Conservation (phyloP, 92 coral and sea anemone genomes). For the Palythoa heliodiscus region DNA sequence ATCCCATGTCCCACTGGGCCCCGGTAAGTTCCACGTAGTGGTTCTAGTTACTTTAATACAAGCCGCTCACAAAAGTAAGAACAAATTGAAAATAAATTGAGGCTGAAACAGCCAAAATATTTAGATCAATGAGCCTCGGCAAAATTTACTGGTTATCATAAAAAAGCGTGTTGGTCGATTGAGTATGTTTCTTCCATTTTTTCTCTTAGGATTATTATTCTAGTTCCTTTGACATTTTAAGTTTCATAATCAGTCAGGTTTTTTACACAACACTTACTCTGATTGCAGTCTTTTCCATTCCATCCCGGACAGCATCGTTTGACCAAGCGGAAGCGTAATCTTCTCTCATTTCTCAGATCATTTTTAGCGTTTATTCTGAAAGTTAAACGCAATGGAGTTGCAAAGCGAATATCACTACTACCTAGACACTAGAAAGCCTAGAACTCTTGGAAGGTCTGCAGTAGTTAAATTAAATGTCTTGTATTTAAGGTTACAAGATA, state of each 20-base stretch:
- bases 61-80: too few relatives aligned
- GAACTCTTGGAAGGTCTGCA: not conserved
- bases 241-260: not conserved
- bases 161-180: not conserved
- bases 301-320: slow-evolving; percentile 30
- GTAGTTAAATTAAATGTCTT: not conserved
- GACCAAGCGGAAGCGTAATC: slow-evolving; percentile 19
- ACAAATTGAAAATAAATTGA: too few relatives aligned
- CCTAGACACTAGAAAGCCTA: too few relatives aligned
- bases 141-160: too few relatives aligned
- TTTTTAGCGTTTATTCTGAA: not conserved
- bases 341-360: not conserved
- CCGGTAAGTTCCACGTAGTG: too few relatives aligned
- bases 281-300: slow-evolving; percentile 10
- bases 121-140: too few relatives aligned
- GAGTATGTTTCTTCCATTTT: not conserved
- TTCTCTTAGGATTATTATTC: not conserved
- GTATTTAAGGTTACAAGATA: too few relatives aligned
- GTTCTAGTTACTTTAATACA: too few relatives aligned
- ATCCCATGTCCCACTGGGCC: too few relatives aligned
- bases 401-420: not conserved
- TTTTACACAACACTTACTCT: not conserved
- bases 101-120: too few relatives aligned
- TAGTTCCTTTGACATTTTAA: not conserved
- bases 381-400: not conserved